phyloP scores from a whole-genome alignment of 2,888 invertebrate genomes.

The Anthophora plumipes region DNA sequence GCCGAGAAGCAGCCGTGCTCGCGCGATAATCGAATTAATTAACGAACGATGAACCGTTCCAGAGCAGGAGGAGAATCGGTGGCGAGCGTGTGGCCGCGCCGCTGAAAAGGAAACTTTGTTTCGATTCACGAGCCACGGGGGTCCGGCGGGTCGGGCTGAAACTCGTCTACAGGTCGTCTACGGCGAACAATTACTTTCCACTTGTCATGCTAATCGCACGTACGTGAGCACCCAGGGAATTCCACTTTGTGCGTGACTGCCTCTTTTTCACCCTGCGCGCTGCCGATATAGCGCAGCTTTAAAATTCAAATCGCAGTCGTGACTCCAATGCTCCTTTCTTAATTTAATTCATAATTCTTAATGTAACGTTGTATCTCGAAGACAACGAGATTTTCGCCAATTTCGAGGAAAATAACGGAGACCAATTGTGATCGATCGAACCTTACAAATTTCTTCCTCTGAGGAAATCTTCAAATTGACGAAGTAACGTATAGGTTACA shows the following conservation, averaged over 20 bases:
- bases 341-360: background rate
- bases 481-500: no score
- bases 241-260: constrained; percentile 58
- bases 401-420: no score
- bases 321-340: background rate
- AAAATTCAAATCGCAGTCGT: constrained; percentile 29
- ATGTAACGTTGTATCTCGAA: background rate
- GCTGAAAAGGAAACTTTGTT: constrained; percentile 54
- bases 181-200: constrained; percentile 73
- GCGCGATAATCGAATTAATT: constrained; percentile 46
- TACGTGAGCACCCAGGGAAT: constrained; percentile 61
- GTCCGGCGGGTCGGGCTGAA: constrained; percentile 36
- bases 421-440: no score
- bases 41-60: constrained; percentile 10
- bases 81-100: background rate
- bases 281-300: constrained; percentile 22
- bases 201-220: constrained; percentile 76
- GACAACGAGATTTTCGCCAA: background rate
- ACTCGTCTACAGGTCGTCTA: constrained; percentile 71
- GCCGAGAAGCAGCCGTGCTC: background rate
- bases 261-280: constrained; percentile 28
- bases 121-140: constrained; percentile 53
- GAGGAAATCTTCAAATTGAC: no score
- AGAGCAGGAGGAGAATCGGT: background rate
- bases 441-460: no score